phyloP scores from a whole-genome alignment of 1,140 invertebrate genomes.

The Geopemphigus sp. region DNA sequence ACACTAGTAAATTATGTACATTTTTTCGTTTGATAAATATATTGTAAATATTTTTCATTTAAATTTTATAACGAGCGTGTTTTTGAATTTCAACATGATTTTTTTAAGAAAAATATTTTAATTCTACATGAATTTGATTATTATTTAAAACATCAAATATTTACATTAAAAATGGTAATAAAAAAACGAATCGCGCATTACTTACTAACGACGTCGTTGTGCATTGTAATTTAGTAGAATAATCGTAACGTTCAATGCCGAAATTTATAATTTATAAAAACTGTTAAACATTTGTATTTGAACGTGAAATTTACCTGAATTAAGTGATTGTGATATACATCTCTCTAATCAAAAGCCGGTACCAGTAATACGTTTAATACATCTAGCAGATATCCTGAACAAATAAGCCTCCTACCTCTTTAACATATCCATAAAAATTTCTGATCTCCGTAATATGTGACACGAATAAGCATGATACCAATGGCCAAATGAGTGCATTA shows the following conservation, averaged over 20 bases:
- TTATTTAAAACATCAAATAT: too few species aligned
- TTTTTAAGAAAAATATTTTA: too few species aligned
- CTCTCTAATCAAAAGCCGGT: neutral
- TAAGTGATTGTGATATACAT: neutral
- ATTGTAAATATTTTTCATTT: too few species aligned
- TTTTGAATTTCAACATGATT: too few species aligned
- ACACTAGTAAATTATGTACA: too few species aligned
- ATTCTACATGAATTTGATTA: too few species aligned
- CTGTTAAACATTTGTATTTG: too few species aligned
- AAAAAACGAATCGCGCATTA: too few species aligned
- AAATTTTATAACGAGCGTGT: too few species aligned
- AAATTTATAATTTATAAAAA: neutral
- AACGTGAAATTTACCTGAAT: neutral
- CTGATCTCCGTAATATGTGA: constrained; percentile 1
- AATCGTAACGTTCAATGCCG: neutral
- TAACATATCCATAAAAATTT: neutral
- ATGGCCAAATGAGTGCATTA: too few species aligned
- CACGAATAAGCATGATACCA: neutral
- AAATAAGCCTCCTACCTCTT: neutral
- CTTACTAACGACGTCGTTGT: neutral
- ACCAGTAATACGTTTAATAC: neutral
- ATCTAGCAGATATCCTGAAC: neutral
- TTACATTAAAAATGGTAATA: too few species aligned
- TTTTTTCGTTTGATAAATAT: too few species aligned
- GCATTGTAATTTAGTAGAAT: neutral